A percentile compares a stretch with the other conserved stretches of the same genome.
phyloP scores from a whole-genome alignment of 2,888 invertebrate genomes.

The Agrotis exclamationis region DNA sequence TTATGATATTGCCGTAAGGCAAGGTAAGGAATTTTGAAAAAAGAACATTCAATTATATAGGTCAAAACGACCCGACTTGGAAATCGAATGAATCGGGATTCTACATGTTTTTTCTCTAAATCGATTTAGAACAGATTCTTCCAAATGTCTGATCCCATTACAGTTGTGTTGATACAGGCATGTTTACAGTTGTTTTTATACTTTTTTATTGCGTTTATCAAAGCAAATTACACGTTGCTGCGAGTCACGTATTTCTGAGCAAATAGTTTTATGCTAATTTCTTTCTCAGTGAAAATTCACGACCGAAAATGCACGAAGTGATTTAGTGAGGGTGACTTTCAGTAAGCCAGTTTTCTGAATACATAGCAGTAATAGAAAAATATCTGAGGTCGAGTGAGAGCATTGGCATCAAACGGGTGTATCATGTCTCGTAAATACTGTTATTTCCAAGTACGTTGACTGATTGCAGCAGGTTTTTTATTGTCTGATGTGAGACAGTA shows the following conservation, averaged over 20 bases:
- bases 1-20: conserved; percentile 22
- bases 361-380: conserved; percentile 12
- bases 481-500: conserved; percentile 30
- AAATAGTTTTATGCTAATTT: conserved; percentile 24
- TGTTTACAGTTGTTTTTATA: conserved; percentile 27
- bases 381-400: conserved; percentile 4
- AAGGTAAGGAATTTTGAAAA: background rate
- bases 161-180: conserved; percentile 47
- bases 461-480: conserved; percentile 41
- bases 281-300: conserved; percentile 26
- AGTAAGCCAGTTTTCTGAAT: conserved; percentile 6
- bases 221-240: conserved; percentile 27
- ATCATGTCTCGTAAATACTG: conserved; percentile 27
- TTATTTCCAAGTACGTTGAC: conserved; percentile 37
- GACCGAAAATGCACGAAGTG: conserved; percentile 11
- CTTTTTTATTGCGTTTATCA: conserved; percentile 48
- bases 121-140: conserved; percentile 39
- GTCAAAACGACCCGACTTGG: background rate
- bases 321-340: conserved; percentile 49
- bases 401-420: conserved; percentile 40
- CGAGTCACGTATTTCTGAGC: conserved; percentile 26
- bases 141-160: conserved; percentile 47
- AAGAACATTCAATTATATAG: background rate
- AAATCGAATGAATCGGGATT: conserved; percentile 16
- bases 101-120: conserved; percentile 33